Evolutionary conservation across 2,888 invertebrate genomes (phyloP), one percentile per base, ranked within the genome.

Genomic region (Hirtodrosophila trivittata): DNA sequence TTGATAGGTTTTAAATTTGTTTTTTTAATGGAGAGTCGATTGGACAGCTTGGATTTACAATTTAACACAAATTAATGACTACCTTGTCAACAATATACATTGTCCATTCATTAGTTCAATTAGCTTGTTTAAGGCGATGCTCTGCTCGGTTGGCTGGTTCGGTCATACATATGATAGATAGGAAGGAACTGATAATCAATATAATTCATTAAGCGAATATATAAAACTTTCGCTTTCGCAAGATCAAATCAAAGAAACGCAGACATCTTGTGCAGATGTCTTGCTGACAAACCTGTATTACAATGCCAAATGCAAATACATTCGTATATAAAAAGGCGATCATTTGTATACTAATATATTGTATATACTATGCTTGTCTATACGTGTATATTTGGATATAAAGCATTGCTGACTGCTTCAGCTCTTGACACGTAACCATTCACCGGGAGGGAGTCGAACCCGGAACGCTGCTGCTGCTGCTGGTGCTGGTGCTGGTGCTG

Each of bases 271-370:
- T 68, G 65, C 69, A 59, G 49, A 55, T 35, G 38, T 75, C 55
- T 54, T 41, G 45, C 56, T 39, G 58, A 52, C 33, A 66, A 74
- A 73, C 74, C 74, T 46, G 73, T 69, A 57, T 75, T 74, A 75
- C 80, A 81, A 81, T 81, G 73, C 84, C 84, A 77, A 84, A 84
- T 84, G 81, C 75, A 80, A 81, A 84, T 84, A 75, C 38, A 68
- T 66, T 60, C 37, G 52, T 43, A 69, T 38, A 50, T 33, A 63
- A 21, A 58, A 28, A 58, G 42, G 37, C 50, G 9, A 18, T 30
- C 10, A 10, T 10, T 16, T 30, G 2, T 18, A 42, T 37, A 18
- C 35, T 28, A 30, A 49, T 37, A 47, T 43, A 47, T 46, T 49
- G 21, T 64, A 50, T 47, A 6, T 32, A 2, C n/a, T 21, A 14